Evolutionary conservation across 2,888 invertebrate genomes (phyloP), one percentile per base, ranked within the genome.

Genomic region (Ennomos erosarius): DNA sequence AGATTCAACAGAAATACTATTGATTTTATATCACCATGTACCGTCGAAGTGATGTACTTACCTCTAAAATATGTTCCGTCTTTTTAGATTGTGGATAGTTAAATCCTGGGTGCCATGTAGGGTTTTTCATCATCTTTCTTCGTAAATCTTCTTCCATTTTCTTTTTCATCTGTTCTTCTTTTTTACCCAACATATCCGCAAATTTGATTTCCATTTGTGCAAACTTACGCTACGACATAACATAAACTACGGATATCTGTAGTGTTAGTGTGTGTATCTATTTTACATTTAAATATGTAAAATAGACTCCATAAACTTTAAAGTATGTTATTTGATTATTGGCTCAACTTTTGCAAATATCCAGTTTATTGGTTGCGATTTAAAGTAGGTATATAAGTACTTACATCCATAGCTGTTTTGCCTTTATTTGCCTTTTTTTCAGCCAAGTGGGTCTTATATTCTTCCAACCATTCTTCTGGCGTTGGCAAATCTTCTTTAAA

Each of bases 51-150:
- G 10, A n/a, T 16, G 45, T 3, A 26, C 13, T 38, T 58, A 85
- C 88, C 68, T 81, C 55, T 36, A 78, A 16, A 52, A 88, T 69
- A 12, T 69, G 44, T 10, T 70, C 49, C 12, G 75, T 79, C 61
- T 73, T 81, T 42, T 78, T 81, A 0, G 89, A 88, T 44, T 67
- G 44, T 8, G 87, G 88, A 47, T 79, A 90, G 1, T 66, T 3
- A 55, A 79, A 90, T 4, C 90, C 90, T 1, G 89, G 88, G 64
- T 89, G 88, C 68, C 77, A 65, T 0, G 66, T 78, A 13, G 88
- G 88, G 53, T 87, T 85, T 66, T 84, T 88, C 85, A 85, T 84
- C 48, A 87, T 76, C 62, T 88, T 90, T 55, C 70, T 76, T n/a
- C 79, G 48, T 6, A 85, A 50, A 1, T 68, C 62, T 34, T 75